Conservation (phyloP, 2,888 invertebrate species). For the Coenonympha glycerion region DNA sequence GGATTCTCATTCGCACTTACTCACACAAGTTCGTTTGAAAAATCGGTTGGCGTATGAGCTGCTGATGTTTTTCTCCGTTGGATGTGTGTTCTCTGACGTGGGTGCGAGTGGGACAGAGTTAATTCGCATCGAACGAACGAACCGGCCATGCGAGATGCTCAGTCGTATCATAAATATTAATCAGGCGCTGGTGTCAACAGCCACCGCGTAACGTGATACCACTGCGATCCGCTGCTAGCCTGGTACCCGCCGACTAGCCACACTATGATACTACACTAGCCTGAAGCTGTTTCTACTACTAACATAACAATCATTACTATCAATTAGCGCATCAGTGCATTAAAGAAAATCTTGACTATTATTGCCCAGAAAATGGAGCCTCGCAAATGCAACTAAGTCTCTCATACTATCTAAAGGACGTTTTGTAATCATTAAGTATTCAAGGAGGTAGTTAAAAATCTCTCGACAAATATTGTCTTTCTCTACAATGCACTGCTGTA, state of each 20-base stretch:
- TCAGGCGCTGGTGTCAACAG: constrained; percentile 77
- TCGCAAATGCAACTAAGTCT: background rate
- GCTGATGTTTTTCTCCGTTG: constrained; percentile 47
- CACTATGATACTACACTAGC: no score
- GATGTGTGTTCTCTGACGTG: constrained; percentile 32
- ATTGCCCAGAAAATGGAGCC: background rate
- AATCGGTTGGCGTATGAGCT: constrained; percentile 55
- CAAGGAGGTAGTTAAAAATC: constrained; percentile 11
- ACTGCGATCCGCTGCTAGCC: constrained; percentile 66
- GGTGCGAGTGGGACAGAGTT: constrained; percentile 57
- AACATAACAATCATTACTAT: constrained; percentile 29
- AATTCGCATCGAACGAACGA: constrained; percentile 67
- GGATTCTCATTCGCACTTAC: constrained; percentile 72
- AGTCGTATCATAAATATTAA: constrained; percentile 76
- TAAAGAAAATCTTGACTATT: background rate
- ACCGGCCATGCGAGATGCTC: constrained; percentile 76
- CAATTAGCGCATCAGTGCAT: constrained; percentile 35
- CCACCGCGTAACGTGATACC: constrained; percentile 76
- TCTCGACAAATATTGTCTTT: constrained; percentile 10
- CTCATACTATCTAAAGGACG: background rate
- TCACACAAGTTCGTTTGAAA: constrained; percentile 60
- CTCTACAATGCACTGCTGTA: constrained; percentile 9
- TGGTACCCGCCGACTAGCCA: constrained; percentile 55
- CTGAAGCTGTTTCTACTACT: constrained; percentile 41
- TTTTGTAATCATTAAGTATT: constrained; percentile 1